Evolutionary conservation across 2,113 vertebrate genomes (phyloP), one percentile per base, ranked within the genome.

Genomic region (Madoqua kirkii): DNA sequence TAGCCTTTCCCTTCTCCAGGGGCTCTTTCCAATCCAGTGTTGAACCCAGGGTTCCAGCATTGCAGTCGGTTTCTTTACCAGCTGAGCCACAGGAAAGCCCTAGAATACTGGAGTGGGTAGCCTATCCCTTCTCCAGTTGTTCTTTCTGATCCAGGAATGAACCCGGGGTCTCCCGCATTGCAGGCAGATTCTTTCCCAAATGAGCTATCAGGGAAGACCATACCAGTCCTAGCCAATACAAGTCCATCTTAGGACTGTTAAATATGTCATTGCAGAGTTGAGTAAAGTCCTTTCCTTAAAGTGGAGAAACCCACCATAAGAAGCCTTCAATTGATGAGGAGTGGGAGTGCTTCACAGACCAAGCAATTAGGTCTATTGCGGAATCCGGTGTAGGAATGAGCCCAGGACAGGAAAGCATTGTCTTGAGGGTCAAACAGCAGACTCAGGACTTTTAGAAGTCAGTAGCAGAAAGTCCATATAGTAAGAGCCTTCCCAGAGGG

Each of bases 121-220:
- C 67, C n/a, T 40, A 13, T 71, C 19, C 11, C 19, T 40, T 71
- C 67, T 71, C n/a, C 67, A 71, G 19, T 21, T 21, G 9, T 40
- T 71, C n/a, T 40, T 71, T 36, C 3, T 71, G n/a, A 71, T 11
- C n/a, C n/a, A 40, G 19, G n/a, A 71, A 36, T 6, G n/a, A 71
- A 71, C 2, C 19, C 0, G 0, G n/a, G 19, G n/a, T 71, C n/a
- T 21, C 10, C n/a, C 23, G 67, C n/a, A 71, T 40, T 71, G n/a
- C 9, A 21, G 67, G 17, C 19, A 71, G n/a, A 40, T 71, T 71
- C n/a, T 40, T 71, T 71, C 67, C n/a, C 67, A 71, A 71, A 19
- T 71, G 67, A 71, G 36, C n/a, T 40, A 71, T 71, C n/a, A 40
- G 10, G 19, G n/a, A 40, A 71, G n/a, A 21, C 67, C 19, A 71